phyloP scores from a whole-genome alignment of 2,113 vertebrate species.

The Cyprinodon brontotheroides region DNA sequence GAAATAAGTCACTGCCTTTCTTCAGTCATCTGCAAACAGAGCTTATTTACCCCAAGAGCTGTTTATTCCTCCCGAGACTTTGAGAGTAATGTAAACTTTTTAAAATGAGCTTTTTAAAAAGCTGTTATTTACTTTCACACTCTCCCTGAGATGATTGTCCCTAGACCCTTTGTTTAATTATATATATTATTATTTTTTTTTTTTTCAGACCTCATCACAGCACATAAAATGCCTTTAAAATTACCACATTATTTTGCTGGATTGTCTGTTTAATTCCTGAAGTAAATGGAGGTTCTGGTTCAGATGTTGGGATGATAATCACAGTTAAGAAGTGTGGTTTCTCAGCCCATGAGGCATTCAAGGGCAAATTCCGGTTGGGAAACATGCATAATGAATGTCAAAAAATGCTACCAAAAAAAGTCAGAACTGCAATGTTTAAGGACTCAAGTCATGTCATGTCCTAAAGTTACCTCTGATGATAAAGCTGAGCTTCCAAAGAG shows the following conservation, averaged over 20 bases:
- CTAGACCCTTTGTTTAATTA: background rate
- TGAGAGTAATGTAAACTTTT: too few species aligned
- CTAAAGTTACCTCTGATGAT: slow-evolving; percentile 15
- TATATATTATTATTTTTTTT: background rate
- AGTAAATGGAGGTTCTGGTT: too few species aligned
- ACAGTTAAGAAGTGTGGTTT: background rate
- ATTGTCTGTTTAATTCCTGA: too few species aligned
- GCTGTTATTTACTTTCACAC: too few species aligned
- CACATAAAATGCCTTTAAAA: background rate
- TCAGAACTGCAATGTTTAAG: background rate
- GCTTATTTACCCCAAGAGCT: too few species aligned
- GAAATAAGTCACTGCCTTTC: too few species aligned
- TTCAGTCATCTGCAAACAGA: too few species aligned
- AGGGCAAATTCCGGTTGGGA: background rate
- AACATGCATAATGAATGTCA: slow-evolving; percentile 7
- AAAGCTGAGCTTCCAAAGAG: slow-evolving; percentile 22
- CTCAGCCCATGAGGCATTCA: background rate
- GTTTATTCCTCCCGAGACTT: too few species aligned
- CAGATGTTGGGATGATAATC: background rate
- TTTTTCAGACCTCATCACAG: background rate
- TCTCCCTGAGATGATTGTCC: background rate
- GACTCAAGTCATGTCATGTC: slow-evolving; percentile 1
- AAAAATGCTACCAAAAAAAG: background rate
- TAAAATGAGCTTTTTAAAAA: too few species aligned
- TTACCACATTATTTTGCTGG: background rate